Percentiles rank a stretch among this genome's conserved stretches.
These are phyloP conservation scores for Beaufortia kweichowensis DNA, from an alignment of 2,113 vertebrate species.

Conservation along the genomic window DNA sequence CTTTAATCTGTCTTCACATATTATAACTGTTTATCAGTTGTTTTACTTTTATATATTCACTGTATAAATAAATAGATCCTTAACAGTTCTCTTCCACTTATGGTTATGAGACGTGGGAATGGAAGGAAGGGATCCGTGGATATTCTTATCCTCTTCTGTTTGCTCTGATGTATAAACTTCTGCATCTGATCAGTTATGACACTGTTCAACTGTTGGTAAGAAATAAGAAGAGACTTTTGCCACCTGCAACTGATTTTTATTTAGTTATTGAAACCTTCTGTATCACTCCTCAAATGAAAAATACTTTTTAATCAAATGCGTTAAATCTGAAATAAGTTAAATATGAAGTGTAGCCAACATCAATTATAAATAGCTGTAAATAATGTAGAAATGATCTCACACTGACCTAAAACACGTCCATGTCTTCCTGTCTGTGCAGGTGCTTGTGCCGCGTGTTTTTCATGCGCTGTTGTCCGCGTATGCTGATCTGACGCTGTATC, in stretches of 20 bases:
- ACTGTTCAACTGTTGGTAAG: constrained; percentile 81
- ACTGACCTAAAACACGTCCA: too few relatives aligned
- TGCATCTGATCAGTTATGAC: constrained; percentile 80
- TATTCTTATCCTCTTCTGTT: constrained; percentile 88
- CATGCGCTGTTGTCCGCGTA: constrained; percentile 85
- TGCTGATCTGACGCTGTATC: constrained; percentile 87
- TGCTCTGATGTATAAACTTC: constrained; percentile 83
- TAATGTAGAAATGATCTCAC: not conserved
- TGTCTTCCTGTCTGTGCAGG: constrained; percentile 67
- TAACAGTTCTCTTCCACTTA: constrained; percentile 75
- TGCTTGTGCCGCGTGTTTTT: constrained; percentile 85
- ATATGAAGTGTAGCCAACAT: too few relatives aligned
- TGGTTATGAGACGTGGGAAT: constrained; percentile 95
- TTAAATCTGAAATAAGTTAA: too few relatives aligned
- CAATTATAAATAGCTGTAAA: not conserved
- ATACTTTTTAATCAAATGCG: not conserved
- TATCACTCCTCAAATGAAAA: too few relatives aligned
- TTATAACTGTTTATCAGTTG: not conserved
- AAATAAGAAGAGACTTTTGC: constrained; percentile 64
- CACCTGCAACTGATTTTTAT: not conserved
- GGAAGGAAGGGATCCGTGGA: constrained; percentile 84
- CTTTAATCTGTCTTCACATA: not conserved
- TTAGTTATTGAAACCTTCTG: not conserved
- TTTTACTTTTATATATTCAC: not conserved
- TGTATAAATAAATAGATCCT: not conserved